Evolutionary conservation across 2,797 vertebrate species (phyloP), one percentile per base, ranked within the genome.

Genomic region (Rousettus madagascariensis): DNA sequence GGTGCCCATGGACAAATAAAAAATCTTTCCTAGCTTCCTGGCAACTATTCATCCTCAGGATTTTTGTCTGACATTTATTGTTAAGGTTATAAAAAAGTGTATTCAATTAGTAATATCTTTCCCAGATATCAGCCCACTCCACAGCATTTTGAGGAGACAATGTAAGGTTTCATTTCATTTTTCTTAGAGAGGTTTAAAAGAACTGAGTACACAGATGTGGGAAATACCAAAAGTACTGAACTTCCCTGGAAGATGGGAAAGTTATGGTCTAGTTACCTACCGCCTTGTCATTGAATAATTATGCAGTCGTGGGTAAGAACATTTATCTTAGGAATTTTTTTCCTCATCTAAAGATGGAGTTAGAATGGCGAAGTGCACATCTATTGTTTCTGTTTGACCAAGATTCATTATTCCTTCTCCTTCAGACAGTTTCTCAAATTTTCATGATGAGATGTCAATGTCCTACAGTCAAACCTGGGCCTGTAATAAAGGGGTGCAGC

Each of bases 31-130:
- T 5, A 55, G 33, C 16, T 92, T 89, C 36, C n/a, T 82, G 71
- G 49, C 19, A 83, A 88, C 43, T 7, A 11, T 49, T 96, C 30
- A 33, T 36, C 33, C 57, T 77, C n/a, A 24, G 49, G 28, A 11
- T 68, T 74, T 95, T 87, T 90, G 66, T 51, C 30, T 91, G 59
- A 36, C 10, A 71, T 82, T 95, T 94, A 59, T 69, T 17, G 87
- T 74, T 94, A 85, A 95, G 53, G 7, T 90, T 16, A 87, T 86
- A 89, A 72, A 79, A 55, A 49, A 41, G 24, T 69, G 2, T 61
- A 43, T 91, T 93, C 72, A 77, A 88, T 63, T 75, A 87, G 33
- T 7, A 33, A 41, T 22, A 30, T 57, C 43, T 90, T 90, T 88
- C 84, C 26, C 59, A 89, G 71, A 53, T 17, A 66, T 78, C 19